Evolutionary conservation across 2,797 vertebrate species (phyloP).

Genomic region (Artibeus lituratus): DNA sequence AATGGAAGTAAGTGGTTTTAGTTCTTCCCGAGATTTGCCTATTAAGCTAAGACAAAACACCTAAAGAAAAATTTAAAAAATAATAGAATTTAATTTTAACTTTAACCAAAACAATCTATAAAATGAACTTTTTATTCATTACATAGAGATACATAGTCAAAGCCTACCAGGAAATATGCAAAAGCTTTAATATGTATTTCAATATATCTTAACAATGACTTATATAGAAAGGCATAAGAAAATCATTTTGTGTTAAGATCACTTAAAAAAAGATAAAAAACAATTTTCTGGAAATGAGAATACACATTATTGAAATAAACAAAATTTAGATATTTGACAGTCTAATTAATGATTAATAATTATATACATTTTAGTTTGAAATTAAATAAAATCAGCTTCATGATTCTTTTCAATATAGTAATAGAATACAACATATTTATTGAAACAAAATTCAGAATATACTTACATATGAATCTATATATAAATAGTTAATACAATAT

Average conservation of each 20-base stretch:
- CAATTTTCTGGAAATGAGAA: background rate
- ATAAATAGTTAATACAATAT: background rate
- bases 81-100: background rate
- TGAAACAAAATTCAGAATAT: background rate
- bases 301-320: background rate
- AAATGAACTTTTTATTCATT: background rate
- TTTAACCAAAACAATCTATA: background rate
- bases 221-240: background rate
- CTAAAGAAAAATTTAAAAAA: constrained; percentile 8
- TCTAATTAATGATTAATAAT: background rate
- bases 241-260: background rate
- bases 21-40: constrained; percentile 61
- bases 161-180: background rate
- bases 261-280: background rate
- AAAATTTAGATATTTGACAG: background rate
- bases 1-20: constrained; percentile 56
- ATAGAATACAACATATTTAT: background rate
- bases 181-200: background rate
- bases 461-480: background rate
- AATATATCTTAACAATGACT: background rate
- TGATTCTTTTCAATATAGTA: background rate
- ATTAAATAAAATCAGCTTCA: background rate
- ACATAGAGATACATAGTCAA: background rate
- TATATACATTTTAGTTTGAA: background rate
- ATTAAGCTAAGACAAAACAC: constrained; percentile 72